Percentiles rank a stretch among this genome's conserved stretches.
Evolutionary conservation across 2,888 invertebrate species (phyloP).

Genomic region (Aphelenchoides bicaudatus): DNA sequence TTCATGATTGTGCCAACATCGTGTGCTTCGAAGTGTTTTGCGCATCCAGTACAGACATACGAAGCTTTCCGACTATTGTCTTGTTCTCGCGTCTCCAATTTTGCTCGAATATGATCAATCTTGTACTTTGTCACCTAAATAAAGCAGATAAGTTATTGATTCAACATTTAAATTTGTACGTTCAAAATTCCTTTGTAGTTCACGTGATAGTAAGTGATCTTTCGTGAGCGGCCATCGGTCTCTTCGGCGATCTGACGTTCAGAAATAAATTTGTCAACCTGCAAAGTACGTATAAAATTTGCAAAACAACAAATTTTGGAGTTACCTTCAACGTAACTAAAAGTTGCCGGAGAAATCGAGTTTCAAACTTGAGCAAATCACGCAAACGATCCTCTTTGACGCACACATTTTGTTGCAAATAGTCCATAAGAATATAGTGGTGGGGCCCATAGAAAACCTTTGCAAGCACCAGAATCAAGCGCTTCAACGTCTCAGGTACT

Average conservation of each 20-base stretch:
- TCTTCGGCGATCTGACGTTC: conserved; percentile 52
- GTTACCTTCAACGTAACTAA: conserved; percentile 30
- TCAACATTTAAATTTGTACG: no score
- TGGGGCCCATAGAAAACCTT: conserved; percentile 43
- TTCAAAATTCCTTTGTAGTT: conserved; percentile 59
- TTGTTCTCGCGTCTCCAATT: conserved; percentile 55
- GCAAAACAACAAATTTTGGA: conserved; percentile 3
- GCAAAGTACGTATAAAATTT: conserved; percentile 16
- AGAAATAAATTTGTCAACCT: conserved; percentile 57
- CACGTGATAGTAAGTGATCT: conserved; percentile 57
- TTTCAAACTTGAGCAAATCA: conserved; percentile 48
- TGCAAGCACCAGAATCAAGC: conserved; percentile 31
- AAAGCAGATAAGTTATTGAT: no score
- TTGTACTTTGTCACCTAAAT: conserved; percentile 59
- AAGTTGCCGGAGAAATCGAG: conserved; percentile 46
- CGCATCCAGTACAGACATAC: conserved; percentile 51
- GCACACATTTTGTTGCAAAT: conserved; percentile 53
- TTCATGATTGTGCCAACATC: conserved; percentile 50
- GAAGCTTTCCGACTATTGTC: conserved; percentile 47
- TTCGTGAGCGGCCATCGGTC: conserved; percentile 33
- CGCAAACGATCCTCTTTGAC: conserved; percentile 56
- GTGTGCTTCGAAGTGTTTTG: conserved; percentile 47
- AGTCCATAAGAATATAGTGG: conserved; percentile 53
- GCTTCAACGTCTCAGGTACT: conserved; percentile 40
- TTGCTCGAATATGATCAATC: conserved; percentile 59